Evolutionary conservation across 2,797 vertebrate genomes (phyloP).

Genomic region (Acanthurus leucopareius): DNA sequence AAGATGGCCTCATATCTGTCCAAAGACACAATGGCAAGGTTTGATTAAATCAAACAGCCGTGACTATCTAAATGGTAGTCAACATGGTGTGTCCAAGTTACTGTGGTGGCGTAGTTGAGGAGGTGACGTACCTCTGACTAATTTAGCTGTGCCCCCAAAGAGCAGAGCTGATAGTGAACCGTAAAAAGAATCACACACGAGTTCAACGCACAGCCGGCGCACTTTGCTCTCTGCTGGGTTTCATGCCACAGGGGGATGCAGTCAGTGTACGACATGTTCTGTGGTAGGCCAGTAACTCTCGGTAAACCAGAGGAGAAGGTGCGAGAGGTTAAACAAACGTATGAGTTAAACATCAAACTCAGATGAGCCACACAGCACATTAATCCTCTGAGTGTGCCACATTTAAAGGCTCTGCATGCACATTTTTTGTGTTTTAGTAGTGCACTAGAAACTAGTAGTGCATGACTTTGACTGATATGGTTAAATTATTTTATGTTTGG

Average conservation of each 20-base stretch:
- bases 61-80: conserved; percentile 78
- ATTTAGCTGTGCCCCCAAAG: conserved; percentile 62
- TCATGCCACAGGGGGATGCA: conserved; percentile 12
- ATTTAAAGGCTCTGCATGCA: conserved; percentile 13
- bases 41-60: conserved; percentile 83
- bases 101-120: conserved; percentile 55
- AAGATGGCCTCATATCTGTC: conserved; percentile 71
- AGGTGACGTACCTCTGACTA: conserved; percentile 66
- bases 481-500: conserved; percentile 19
- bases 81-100: conserved; percentile 64
- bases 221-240: conserved; percentile 36
- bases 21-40: conserved; percentile 72
- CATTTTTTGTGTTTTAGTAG: conserved; percentile 10
- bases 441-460: not conserved
- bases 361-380: conserved; percentile 15
- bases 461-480: conserved; percentile 30
- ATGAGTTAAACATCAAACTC: conserved; percentile 80
- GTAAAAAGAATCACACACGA: conserved; percentile 50
- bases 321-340: conserved; percentile 73
- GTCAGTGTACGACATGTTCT: not conserved
- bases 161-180: conserved; percentile 59
- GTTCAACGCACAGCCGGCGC: conserved; percentile 34
- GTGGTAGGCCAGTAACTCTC: conserved; percentile 40
- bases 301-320: conserved; percentile 43
- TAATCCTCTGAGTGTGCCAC: conserved; percentile 20